phyloP scores from a whole-genome alignment of 2,888 invertebrate genomes.

The Cephalotes varians region DNA sequence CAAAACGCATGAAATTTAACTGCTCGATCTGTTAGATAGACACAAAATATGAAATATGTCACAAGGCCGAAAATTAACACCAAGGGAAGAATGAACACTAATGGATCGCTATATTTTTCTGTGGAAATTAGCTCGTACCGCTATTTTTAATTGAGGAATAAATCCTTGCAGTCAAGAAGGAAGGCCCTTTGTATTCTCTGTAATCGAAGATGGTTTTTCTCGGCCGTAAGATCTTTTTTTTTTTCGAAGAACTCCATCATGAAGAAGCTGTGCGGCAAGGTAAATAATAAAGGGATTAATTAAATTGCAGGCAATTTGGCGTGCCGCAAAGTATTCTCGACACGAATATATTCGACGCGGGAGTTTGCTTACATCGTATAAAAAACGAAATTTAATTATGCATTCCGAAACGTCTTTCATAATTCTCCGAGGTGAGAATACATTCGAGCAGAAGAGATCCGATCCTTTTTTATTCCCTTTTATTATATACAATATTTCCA shows the following conservation, averaged over 20 bases:
- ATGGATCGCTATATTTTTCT: slow-evolving; percentile 62
- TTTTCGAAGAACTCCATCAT: neutral
- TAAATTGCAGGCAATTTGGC: slow-evolving; percentile 39
- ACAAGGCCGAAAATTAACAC: neutral
- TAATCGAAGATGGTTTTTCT: slow-evolving; percentile 65
- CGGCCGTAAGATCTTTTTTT: slow-evolving; percentile 21
- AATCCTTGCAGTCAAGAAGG: slow-evolving; percentile 58
- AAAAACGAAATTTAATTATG: slow-evolving; percentile 50
- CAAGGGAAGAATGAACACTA: no score
- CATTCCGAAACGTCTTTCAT: slow-evolving; percentile 30
- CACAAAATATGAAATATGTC: neutral
- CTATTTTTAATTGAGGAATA: slow-evolving; percentile 70
- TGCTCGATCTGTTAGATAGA: neutral
- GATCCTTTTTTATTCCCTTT: slow-evolving; percentile 4
- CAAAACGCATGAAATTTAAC: neutral
- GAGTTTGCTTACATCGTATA: slow-evolving; percentile 10
- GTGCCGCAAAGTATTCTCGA: slow-evolving; percentile 30
- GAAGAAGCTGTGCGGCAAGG: neutral
- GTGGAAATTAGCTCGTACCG: slow-evolving; percentile 69
- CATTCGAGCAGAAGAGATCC: slow-evolving; percentile 15
- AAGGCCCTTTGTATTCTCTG: slow-evolving; percentile 23
- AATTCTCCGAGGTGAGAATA: slow-evolving; percentile 25
- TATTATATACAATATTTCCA: slow-evolving; percentile 51
- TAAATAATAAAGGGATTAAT: slow-evolving; percentile 57
- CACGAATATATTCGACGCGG: neutral